Evolutionary conservation across 2,113 vertebrate genomes (phyloP).

Genomic region (Corythaeola cristata): DNA sequence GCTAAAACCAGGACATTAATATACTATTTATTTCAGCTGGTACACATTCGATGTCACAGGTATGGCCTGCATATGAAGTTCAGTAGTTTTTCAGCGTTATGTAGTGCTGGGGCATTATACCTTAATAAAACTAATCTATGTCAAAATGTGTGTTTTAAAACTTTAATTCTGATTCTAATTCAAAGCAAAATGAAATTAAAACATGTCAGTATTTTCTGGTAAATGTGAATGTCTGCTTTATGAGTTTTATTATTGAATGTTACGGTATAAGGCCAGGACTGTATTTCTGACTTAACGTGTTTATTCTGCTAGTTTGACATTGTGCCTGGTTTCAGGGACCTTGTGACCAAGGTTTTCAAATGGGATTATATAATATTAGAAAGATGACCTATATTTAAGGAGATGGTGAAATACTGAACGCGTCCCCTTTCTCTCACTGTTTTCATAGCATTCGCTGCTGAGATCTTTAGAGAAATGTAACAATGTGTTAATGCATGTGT

Average conservation of each 20-base stretch:
- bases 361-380: neutral
- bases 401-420: neutral
- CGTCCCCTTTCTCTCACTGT: neutral
- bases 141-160: neutral
- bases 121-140: neutral
- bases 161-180: neutral
- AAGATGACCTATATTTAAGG: neutral
- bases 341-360: neutral
- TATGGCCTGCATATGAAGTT: neutral
- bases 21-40: neutral
- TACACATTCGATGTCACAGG: neutral
- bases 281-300: neutral
- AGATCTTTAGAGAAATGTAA: neutral
- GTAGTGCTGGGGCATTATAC: too few species aligned
- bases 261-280: neutral
- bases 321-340: neutral
- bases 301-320: neutral
- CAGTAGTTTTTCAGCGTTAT: neutral
- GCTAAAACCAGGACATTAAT: too few species aligned
- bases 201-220: neutral
- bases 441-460: neutral
- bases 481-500: neutral
- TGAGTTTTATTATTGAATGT: neutral
- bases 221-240: neutral
- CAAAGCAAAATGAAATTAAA: neutral